Base-by-base conservation (phyloP, 1,140 invertebrate genomes). In the Sycophila sp. region DNA sequence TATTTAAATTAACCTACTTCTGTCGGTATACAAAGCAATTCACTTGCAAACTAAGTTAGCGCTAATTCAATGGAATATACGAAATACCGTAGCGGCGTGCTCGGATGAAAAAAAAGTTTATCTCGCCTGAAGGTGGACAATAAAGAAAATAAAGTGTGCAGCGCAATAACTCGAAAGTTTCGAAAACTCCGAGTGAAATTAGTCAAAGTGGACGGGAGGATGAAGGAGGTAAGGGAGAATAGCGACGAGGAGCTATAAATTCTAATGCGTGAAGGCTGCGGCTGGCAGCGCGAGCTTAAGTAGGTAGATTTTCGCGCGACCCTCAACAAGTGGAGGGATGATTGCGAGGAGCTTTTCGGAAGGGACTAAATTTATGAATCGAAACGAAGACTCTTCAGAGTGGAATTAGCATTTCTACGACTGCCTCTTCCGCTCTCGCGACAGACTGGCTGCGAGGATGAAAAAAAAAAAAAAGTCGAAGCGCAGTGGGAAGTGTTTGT, bases 271-370 rank as follows among this genome's bases (percentile, higher is more conserved):
- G 40, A 30, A 19, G 24, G 24, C 51, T 55, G 26, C 11, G 15
- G 26, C 51, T 55, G 15, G 34, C 32, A 10, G n/a, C 17, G 11
- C 0, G 24, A 38, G 13, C 53, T 26, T n/a, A n/a, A n/a, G n/a
- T n/a, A n/a, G n/a, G n/a, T n/a, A n/a, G n/a, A n/a, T n/a, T n/a
- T n/a, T n/a, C n/a, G n/a, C n/a, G n/a, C n/a, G n/a, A n/a, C n/a
- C n/a, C n/a, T 63, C 59, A 63, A 63, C 59, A 63, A 63, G 59
- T 47, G 38, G 59, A 28, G 28, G 13, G 26, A 47, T 45, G 40
- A 49, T 63, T 30, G 22, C 59, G 17, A 17, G 10, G 38, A 7
- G 49, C 19, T 47, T 0, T 4, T 47, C 17, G 6, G 13, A 22
- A 47, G n/a, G 34, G 17, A 28, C 32, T 8, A 22, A 59, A 59